phyloP scores from a whole-genome alignment of 2,888 invertebrate genomes.

The Gari tellinella region DNA sequence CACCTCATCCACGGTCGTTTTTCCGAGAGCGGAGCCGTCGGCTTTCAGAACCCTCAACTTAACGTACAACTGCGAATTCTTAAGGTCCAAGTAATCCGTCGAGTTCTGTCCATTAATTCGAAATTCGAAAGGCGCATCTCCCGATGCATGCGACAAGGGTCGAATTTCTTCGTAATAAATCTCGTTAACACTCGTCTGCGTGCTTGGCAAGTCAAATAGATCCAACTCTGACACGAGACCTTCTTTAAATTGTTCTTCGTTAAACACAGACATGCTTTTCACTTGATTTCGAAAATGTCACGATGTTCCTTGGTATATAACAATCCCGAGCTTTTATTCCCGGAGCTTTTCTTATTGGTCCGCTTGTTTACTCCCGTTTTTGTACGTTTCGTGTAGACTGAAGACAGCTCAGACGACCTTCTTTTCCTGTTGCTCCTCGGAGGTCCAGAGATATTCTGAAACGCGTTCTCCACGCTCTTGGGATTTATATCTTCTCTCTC shows the following conservation, averaged over 20 bases:
- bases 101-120: conserved; percentile 27
- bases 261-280: conserved; percentile 24
- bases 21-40: conserved; percentile 11
- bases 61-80: conserved; percentile 14
- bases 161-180: conserved; percentile 27
- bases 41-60: conserved; percentile 16
- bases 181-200: conserved; percentile 19
- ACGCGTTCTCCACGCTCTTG: too few species aligned
- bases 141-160: conserved; percentile 24
- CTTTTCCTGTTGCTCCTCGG: too few species aligned
- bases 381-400: too few species aligned
- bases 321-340: too few species aligned
- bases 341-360: too few species aligned
- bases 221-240: conserved; percentile 22
- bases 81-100: conserved; percentile 35
- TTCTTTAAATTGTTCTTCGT: conserved; percentile 25
- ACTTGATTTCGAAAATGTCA: too few species aligned
- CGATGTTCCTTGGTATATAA: too few species aligned
- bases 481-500: too few species aligned
- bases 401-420: too few species aligned
- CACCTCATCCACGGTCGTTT: conserved; percentile 3
- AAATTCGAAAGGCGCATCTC: conserved; percentile 34
- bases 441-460: too few species aligned
- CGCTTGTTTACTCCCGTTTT: too few species aligned
- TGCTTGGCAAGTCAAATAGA: conserved; percentile 33